Evolutionary conservation across 2,797 vertebrate species (phyloP).

Genomic region (Premnoplex brunnescens): DNA sequence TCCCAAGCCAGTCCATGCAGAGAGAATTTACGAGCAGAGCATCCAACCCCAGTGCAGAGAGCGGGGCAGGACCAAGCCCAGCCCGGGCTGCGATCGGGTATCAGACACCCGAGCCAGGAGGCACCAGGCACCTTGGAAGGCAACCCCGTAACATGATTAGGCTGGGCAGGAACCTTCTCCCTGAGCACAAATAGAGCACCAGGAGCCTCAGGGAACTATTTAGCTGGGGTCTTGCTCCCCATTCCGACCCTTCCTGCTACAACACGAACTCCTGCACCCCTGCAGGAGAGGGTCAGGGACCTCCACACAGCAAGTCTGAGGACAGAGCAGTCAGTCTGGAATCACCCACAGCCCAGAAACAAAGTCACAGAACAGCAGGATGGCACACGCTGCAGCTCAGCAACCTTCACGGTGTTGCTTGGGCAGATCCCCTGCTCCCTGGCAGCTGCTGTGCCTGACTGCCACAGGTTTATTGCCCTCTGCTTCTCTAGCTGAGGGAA

Average conservation of each 20-base stretch:
- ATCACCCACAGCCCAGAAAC: background rate
- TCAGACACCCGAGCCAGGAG: slow-evolving; percentile 37
- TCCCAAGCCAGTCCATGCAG: background rate
- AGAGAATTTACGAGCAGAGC: background rate
- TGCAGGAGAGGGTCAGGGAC: background rate
- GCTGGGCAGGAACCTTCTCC: background rate
- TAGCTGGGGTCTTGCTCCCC: background rate
- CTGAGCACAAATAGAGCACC: background rate
- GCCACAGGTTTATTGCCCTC: background rate
- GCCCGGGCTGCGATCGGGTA: background rate
- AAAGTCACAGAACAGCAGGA: background rate
- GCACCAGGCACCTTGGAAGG: slow-evolving; percentile 39
- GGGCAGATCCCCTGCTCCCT: background rate
- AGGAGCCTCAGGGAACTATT: background rate
- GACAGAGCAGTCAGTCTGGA: background rate
- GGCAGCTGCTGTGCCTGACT: background rate
- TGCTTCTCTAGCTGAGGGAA: background rate
- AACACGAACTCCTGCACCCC: background rate
- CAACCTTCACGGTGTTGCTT: background rate
- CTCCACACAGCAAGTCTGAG: background rate
- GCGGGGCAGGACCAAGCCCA: background rate
- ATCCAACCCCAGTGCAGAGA: background rate
- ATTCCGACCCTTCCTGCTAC: background rate
- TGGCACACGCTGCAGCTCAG: background rate
- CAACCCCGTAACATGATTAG: background rate